Conservation (phyloP, 2,888 invertebrate species). For the Eupithecia vulgata region DNA sequence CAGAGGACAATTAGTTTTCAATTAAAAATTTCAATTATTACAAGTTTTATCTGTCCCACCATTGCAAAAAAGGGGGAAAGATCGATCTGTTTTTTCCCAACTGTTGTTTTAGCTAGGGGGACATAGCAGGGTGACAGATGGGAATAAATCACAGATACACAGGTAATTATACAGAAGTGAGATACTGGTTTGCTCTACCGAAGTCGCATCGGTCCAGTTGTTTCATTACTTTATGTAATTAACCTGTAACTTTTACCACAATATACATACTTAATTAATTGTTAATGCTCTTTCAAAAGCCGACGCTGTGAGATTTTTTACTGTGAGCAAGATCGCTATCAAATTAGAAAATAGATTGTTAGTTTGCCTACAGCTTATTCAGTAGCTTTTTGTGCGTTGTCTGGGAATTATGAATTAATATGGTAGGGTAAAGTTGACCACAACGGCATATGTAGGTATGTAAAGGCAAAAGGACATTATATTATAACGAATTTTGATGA, state of each 20-base stretch:
- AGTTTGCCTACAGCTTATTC: slow-evolving; percentile 5
- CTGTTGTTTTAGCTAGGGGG: background rate
- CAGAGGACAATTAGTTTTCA: too few species aligned
- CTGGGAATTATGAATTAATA: slow-evolving; percentile 15
- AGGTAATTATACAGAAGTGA: background rate
- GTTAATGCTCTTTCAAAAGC: slow-evolving; percentile 26
- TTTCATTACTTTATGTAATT: slow-evolving; percentile 28
- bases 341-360: slow-evolving; percentile 24
- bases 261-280: slow-evolving; percentile 36
- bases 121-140: background rate
- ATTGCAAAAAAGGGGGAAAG: too few species aligned
- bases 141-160: background rate
- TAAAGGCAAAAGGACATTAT: background rate
- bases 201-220: slow-evolving; percentile 7
- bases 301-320: slow-evolving; percentile 29
- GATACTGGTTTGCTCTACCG: slow-evolving; percentile 1
- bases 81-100: too few species aligned
- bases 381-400: slow-evolving; percentile 12
- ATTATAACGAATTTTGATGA: too few species aligned
- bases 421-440: background rate
- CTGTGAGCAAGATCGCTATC: slow-evolving; percentile 19
- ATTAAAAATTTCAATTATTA: too few species aligned
- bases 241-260: slow-evolving; percentile 39
- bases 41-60: too few species aligned
- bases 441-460: background rate